Conservation (phyloP, 2,888 invertebrate genomes). For the Anoplius nigerrimus region DNA sequence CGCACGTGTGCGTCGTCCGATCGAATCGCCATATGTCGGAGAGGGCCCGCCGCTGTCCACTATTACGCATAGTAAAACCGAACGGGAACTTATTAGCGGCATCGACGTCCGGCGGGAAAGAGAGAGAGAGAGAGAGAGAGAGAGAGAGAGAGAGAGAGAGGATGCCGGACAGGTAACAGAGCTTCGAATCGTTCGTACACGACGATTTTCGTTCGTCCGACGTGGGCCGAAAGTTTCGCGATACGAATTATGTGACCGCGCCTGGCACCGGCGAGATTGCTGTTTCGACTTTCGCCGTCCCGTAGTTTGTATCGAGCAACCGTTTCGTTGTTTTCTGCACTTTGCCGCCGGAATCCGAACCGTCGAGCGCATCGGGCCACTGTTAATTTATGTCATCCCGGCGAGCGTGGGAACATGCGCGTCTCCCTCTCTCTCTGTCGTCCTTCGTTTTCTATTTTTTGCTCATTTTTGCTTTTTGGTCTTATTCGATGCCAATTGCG, state of each 20-base stretch:
- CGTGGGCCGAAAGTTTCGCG: too few relatives aligned
- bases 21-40: conserved; percentile 30
- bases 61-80: conserved; percentile 12
- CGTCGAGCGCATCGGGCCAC: neutral
- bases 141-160: too few relatives aligned
- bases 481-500: neutral
- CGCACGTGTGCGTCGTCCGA: neutral
- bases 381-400: neutral
- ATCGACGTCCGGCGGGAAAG: too few relatives aligned
- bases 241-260: too few relatives aligned
- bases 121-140: too few relatives aligned
- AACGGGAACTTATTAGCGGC: conserved; percentile 6
- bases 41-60: neutral
- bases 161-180: too few relatives aligned
- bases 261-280: too few relatives aligned
- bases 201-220: too few relatives aligned
- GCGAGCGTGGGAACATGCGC: neutral
- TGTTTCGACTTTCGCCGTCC: too few relatives aligned
- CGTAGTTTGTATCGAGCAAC: too few relatives aligned
- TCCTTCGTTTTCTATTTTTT: neutral
- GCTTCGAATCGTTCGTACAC: too few relatives aligned
- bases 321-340: too few relatives aligned
- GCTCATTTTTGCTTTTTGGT: neutral
- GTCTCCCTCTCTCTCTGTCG: neutral
- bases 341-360: neutral